phyloP scores from a whole-genome alignment of 2,113 vertebrate species.

The Coptodon bakossiorum region DNA sequence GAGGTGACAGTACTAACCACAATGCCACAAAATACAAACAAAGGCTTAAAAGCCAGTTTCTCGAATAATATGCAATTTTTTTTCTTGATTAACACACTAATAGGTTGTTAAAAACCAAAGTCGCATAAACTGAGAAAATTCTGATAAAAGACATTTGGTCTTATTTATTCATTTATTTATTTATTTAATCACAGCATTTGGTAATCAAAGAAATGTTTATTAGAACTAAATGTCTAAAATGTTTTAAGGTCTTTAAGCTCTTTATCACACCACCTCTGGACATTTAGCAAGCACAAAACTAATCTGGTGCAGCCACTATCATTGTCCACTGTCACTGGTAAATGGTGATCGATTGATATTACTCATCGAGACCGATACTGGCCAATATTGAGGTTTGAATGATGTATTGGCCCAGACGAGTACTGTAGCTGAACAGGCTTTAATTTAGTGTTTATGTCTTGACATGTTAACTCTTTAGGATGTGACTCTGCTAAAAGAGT shows the following conservation, averaged over 20 bases:
- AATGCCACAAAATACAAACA: not conserved
- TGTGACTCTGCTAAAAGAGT: not conserved
- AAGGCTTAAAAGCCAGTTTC: not conserved
- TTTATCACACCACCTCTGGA: not conserved
- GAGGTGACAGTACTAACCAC: not conserved
- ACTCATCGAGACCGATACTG: not conserved
- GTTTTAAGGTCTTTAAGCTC: not conserved
- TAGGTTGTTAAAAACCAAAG: not conserved
- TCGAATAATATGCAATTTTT: rapidly evolving
- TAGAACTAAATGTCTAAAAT: not conserved
- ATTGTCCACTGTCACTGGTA: not conserved
- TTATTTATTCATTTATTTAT: not conserved
- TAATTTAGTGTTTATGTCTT: not conserved
- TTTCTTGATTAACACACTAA: not conserved
- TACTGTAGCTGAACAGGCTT: not conserved
- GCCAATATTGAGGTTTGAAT: not conserved
- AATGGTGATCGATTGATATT: not conserved
- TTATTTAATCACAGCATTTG: not conserved
- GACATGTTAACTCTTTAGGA: not conserved
- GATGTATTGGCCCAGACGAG: not conserved
- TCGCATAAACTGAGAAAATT: not conserved
- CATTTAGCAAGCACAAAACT: not conserved
- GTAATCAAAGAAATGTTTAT: not conserved
- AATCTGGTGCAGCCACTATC: not conserved
- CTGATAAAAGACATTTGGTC: not conserved